Conservation (phyloP, 2,113 vertebrate species). For the Pitta sordida region DNA sequence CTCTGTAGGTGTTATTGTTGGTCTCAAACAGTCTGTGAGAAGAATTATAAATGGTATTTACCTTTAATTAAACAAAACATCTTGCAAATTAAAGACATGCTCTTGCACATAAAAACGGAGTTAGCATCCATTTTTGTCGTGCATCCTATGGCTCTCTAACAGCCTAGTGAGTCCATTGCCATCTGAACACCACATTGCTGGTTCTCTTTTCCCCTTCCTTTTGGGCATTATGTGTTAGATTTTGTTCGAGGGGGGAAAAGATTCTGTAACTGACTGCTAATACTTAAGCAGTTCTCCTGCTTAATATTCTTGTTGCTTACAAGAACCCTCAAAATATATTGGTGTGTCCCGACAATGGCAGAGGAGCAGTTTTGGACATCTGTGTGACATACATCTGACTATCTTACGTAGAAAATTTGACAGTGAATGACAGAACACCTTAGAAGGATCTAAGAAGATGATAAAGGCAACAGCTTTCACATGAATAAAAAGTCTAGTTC, state of each 20-base stretch:
- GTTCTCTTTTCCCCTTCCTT: background rate
- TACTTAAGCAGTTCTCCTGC: constrained; percentile 15
- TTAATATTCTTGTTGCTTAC: constrained; percentile 43
- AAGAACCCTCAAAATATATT: background rate
- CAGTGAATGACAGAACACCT: constrained; percentile 78
- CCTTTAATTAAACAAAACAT: constrained; percentile 77
- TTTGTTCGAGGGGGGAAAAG: constrained; percentile 1
- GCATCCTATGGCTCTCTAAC: constrained; percentile 43
- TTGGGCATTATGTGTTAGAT: background rate
- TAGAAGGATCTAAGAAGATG: constrained; percentile 67
- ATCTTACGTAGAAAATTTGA: constrained; percentile 68
- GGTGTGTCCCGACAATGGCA: constrained; percentile 54
- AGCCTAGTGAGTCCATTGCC: constrained; percentile 33
- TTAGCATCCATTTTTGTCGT: constrained; percentile 66
- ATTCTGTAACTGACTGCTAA: constrained; percentile 29
- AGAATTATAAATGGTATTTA: constrained; percentile 76
- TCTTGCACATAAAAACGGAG: constrained; percentile 69
- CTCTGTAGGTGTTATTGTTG: constrained; percentile 65
- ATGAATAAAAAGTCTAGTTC: constrained; percentile 54
- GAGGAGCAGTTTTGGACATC: constrained; percentile 65
- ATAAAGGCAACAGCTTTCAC: constrained; percentile 64
- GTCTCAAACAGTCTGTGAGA: constrained; percentile 68
- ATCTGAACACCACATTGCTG: background rate
- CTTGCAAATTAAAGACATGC: constrained; percentile 75
- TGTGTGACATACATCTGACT: constrained; percentile 69